phyloP scores from a whole-genome alignment of 2,888 invertebrate genomes.

The Harpalus rubripes region DNA sequence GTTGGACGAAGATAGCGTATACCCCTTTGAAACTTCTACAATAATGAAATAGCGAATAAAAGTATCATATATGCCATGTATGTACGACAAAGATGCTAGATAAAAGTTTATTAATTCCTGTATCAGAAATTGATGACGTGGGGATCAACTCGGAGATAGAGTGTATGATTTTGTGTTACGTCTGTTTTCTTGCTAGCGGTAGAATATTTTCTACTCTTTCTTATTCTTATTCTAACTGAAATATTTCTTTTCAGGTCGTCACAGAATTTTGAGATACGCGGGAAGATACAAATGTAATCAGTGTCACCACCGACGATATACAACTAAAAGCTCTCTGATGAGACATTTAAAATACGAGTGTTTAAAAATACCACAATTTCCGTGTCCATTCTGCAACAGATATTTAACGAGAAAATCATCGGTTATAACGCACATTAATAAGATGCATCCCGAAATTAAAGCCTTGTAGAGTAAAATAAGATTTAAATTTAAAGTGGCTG shows the following conservation, averaged over 20 bases:
- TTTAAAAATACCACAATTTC: constrained; percentile 74
- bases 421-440: constrained; percentile 36
- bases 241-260: constrained; percentile 38
- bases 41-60: too few species aligned
- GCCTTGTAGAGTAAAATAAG: background rate
- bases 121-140: too few species aligned
- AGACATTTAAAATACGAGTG: constrained; percentile 75
- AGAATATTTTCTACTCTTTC: background rate
- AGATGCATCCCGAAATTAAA: constrained; percentile 22
- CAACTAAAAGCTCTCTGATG: constrained; percentile 69
- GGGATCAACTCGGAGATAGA: too few species aligned
- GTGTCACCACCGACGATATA: constrained; percentile 72
- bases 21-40: too few species aligned
- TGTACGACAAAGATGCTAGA: too few species aligned
- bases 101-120: too few species aligned
- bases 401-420: constrained; percentile 68
- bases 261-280: background rate
- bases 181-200: background rate
- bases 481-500: background rate
- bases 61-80: too few species aligned
- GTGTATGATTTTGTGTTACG: background rate
- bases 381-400: constrained; percentile 76
- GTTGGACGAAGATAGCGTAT: too few species aligned
- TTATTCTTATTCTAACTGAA: background rate
- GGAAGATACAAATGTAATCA: constrained; percentile 71